Evolutionary conservation across 2,113 vertebrate genomes (phyloP), one percentile per base, ranked within the genome.

Genomic region (Muscicapa adusta): DNA sequence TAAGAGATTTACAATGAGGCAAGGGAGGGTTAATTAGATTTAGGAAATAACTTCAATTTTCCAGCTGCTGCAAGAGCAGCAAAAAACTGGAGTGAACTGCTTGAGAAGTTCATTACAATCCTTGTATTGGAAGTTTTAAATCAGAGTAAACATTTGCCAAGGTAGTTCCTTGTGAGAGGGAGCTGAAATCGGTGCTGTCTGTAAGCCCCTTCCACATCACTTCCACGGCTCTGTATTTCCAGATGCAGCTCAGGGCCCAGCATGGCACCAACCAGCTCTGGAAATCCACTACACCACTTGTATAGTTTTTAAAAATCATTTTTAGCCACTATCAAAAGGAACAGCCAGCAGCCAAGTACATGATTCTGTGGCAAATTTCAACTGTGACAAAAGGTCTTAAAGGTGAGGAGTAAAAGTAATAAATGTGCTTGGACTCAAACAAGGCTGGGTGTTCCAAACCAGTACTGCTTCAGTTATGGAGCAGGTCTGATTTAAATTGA

Each of bases 401-500:
- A 76, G 18, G 53, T n/a, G 36, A 89, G 24, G 17, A 70, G 9
- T 29, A 57, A 58, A 56, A 75, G 43, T 17, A 61, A 67, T 45
- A 53, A 85, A 68, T 7, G 3, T 12, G 24, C 51, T 85, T 8
- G 9, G 48, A 31, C 31, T 50, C 10, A 26, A 7, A 57, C 18
- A 80, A 14, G 1, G 4, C 33, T 47, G 71, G 8, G 33, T 70
- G 53, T 45, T 74, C 67, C 23, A 61, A 70, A 34, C 23, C 60
- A 36, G 29, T 22, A 33, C 15, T 14, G 10, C 15, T 7, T 10
- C 66, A 25, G n/a, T 22, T n/a, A 42, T 0, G 0, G 45, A 75
- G 42, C 48, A 72, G 26, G 25, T 47, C 29, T 56, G 33, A 62
- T 40, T 76, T 54, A 24, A 85, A 80, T 5, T 42, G 36, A 70